Evolutionary conservation across 2,797 vertebrate species (phyloP).

Genomic region (Amazona ochrocephala): DNA sequence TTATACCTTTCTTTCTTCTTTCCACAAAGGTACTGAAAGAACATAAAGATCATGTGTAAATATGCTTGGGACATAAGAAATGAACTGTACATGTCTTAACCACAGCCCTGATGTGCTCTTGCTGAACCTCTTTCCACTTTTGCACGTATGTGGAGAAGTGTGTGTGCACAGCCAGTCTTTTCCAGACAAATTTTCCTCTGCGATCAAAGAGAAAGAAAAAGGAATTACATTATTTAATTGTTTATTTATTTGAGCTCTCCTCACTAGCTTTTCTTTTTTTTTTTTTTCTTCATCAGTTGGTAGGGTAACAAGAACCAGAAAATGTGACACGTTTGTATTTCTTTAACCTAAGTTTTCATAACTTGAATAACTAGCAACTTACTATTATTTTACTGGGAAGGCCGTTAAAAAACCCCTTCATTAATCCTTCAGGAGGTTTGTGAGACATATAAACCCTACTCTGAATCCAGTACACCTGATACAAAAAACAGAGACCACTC

Average conservation of each 20-base stretch:
- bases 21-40: not conserved
- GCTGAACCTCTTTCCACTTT: not conserved
- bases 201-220: not conserved
- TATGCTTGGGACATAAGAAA: not conserved
- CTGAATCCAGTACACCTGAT: not conserved
- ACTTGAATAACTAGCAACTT: not conserved
- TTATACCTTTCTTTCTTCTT: not conserved
- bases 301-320: not conserved
- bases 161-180: not conserved
- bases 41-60: not conserved
- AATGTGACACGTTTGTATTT: not conserved
- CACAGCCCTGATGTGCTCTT: not conserved
- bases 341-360: not conserved
- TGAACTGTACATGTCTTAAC: not conserved
- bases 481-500: not conserved
- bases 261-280: not conserved
- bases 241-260: conserved; percentile 34
- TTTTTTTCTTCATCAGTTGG: not conserved
- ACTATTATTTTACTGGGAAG: not conserved
- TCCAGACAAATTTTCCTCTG: not conserved
- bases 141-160: not conserved
- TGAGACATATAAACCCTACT: not conserved
- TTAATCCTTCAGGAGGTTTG: not conserved
- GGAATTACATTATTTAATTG: not conserved
- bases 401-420: accelerated